phyloP scores from a whole-genome alignment of 2,888 invertebrate genomes.

The Dinocampus coccinellae region DNA sequence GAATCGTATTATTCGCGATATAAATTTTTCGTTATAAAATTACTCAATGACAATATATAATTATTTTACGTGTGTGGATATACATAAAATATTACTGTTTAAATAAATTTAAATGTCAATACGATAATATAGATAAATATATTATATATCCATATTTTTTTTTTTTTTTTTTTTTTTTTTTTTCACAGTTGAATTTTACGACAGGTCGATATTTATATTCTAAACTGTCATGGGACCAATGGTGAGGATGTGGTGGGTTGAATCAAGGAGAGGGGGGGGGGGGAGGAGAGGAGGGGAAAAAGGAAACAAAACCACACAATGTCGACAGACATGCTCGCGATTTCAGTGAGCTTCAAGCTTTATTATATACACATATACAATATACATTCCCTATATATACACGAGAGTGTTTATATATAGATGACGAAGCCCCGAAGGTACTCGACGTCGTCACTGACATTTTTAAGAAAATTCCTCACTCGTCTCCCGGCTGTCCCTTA shows the following conservation, averaged over 20 bases:
- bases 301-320: conserved; percentile 4
- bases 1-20: no score
- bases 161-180: conserved; percentile 12
- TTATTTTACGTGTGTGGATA: no score
- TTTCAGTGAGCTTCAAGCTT: conserved; percentile 35
- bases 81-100: no score
- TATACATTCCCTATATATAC: not conserved
- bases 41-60: no score
- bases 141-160: no score
- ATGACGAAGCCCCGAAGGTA: conserved; percentile 36
- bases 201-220: conserved; percentile 40
- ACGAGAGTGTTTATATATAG: conserved; percentile 17
- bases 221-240: conserved; percentile 11
- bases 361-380: conserved; percentile 34
- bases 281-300: no score
- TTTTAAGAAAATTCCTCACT: conserved; percentile 61
- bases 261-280: no score
- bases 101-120: no score
- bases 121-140: no score
- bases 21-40: no score
- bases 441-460: conserved; percentile 54
- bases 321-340: conserved; percentile 2
- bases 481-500: conserved; percentile 46
- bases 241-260: no score
- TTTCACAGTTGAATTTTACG: conserved; percentile 31